Evolutionary conservation across 2,888 invertebrate genomes (phyloP).

Genomic region (Hypolimnas misippus): DNA sequence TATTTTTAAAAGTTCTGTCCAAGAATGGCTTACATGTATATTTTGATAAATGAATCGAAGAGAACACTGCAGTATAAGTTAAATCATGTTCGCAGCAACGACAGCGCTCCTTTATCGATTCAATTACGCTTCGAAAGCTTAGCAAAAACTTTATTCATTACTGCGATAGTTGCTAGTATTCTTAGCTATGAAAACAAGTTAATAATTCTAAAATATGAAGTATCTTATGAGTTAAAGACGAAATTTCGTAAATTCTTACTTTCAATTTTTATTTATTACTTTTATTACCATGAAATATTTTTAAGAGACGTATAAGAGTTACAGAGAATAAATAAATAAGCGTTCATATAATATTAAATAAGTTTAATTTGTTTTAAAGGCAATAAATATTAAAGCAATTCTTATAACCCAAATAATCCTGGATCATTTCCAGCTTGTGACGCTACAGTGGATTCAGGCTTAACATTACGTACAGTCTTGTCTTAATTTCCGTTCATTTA

Average conservation of each 20-base stretch:
- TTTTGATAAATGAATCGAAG: neutral
- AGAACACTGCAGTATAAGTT: slow-evolving; percentile 24
- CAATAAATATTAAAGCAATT: neutral
- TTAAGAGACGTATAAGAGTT: too few relatives aligned
- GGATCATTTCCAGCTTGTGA: slow-evolving; percentile 18
- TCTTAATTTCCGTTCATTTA: slow-evolving; percentile 31
- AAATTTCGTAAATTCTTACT: too few relatives aligned
- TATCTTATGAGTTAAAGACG: neutral
- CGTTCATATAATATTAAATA: too few relatives aligned
- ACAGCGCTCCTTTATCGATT: slow-evolving; percentile 30
- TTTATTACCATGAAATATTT: too few relatives aligned
- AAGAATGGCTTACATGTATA: neutral
- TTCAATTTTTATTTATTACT: too few relatives aligned
- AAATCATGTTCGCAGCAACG: slow-evolving; percentile 33
- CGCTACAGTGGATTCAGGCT: slow-evolving; percentile 18
- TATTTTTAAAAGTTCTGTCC: neutral
- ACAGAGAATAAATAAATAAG: too few relatives aligned
- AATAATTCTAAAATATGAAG: neutral
- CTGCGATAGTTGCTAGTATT: slow-evolving; percentile 18
- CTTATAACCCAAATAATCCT: slow-evolving; percentile 18
- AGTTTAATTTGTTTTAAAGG: slow-evolving; percentile 2
- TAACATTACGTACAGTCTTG: slow-evolving; percentile 2
- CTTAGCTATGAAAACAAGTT: neutral
- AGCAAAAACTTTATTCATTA: slow-evolving; percentile 37
- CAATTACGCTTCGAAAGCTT: slow-evolving; percentile 34